Base-by-base conservation (phyloP, 1,140 invertebrate species). In the Drosophila seguyi region DNA sequence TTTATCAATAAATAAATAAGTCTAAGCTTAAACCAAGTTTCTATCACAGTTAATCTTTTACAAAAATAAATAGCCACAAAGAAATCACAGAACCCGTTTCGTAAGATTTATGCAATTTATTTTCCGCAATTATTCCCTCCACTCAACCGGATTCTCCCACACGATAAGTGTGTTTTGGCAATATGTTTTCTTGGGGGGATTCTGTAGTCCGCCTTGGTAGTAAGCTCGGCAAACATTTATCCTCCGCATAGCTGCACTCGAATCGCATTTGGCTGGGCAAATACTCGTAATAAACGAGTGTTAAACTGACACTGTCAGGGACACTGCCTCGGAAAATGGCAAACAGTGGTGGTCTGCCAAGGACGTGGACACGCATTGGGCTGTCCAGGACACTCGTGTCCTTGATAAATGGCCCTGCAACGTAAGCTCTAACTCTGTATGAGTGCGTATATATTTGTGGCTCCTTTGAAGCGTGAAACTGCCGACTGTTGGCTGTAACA, bases 401-500 rank as follows among this genome's bases (percentile, higher is more conserved):
- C 85, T 90, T 90, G 85, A 90, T 85, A 90, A 90, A 90, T 90
- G 71, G 85, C 78, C 29, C 69, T 59, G 69, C 68, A 47, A 11
- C 22, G 18, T 20, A 47, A 45, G 16, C 58, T 62, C 42, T 20
- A 38, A 34, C 42, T 56, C 16, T 7, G 41, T 44, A 59, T 44
- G 44, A 5, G 27, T 47, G 81, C 59, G 65, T 67, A 42, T 72
- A 22, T 48, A 29, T 41, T 56, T 72, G 85, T 72, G 85, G 67
- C 66, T 74, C 59, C 53, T 39, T 27, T 63, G 71, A 69, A 57
- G 85, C 85, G 66, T 90, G 59, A 75, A 90, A 90, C 85, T 79
- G 74, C 53, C 71, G 85, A 81, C 73, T 80, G 75, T 79, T 76
- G 86, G 75, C 71, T 90, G 85, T 81, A 90, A 85, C 85, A 90